These are phyloP conservation scores for Gavialis gangeticus DNA, from an alignment of 2,113 vertebrate genomes.

Conservation along the genomic window DNA sequence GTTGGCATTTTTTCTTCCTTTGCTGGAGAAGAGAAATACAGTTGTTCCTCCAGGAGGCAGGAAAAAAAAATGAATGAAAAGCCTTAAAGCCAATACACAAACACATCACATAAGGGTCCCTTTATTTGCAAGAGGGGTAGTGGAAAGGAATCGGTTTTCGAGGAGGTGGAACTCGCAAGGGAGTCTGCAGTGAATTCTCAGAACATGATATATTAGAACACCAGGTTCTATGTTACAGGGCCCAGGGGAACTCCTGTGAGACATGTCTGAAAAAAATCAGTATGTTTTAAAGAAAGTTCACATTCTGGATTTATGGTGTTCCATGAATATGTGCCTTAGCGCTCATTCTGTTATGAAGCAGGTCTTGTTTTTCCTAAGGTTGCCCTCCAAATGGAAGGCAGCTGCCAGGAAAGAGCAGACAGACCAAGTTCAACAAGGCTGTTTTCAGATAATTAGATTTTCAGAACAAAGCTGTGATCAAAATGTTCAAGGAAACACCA, in stretches of 20 bases:
- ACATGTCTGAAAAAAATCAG: not conserved
- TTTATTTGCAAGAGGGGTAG: not conserved
- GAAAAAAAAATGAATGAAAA: slow-evolving; percentile 3
- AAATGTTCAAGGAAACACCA: accelerated
- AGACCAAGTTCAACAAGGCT: accelerated
- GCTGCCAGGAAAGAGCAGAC: not conserved
- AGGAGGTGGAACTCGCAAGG: not conserved
- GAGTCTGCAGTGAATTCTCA: not conserved
- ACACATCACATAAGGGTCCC: not conserved
- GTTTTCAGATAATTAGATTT: not conserved
- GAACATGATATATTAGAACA: not conserved
- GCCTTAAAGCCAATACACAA: slow-evolving; percentile 35
- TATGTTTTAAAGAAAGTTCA: not conserved
- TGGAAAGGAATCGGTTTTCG: not conserved
- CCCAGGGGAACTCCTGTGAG: accelerated
- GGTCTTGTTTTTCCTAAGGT: not conserved
- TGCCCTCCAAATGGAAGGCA: not conserved
- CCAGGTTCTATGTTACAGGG: not conserved
- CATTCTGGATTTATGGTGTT: not conserved
- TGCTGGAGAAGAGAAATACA: not conserved
- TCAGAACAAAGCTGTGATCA: not conserved
- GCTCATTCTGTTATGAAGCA: not conserved
- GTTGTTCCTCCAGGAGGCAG: not conserved
- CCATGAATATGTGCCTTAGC: not conserved
- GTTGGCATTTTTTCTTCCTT: not conserved